These are phyloP conservation scores for Hydriomena furcata DNA, from an alignment of 2,888 invertebrate species.

Conservation along the genomic window DNA sequence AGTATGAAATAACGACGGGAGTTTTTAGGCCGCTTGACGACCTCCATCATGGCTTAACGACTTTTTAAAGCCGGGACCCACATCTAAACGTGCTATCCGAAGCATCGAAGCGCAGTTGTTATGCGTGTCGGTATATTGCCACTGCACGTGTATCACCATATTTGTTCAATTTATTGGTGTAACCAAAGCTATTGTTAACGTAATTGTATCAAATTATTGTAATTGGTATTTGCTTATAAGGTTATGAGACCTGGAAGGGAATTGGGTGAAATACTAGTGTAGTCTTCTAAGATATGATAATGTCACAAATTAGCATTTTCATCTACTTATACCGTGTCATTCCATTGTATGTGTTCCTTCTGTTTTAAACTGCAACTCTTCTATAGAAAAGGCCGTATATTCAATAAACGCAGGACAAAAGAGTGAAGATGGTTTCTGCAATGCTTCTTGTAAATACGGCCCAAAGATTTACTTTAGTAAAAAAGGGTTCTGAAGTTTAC, in stretches of 20 bases:
- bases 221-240: conserved; percentile 6
- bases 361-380: conserved; percentile 6
- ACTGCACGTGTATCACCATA: conserved; percentile 28
- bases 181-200: conserved; percentile 43
- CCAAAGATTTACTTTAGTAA: too few relatives aligned
- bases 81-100: too few relatives aligned
- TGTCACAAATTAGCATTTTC: conserved; percentile 51
- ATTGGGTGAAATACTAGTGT: not conserved
- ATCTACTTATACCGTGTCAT: conserved; percentile 54
- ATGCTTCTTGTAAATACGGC: too few relatives aligned
- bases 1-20: too few relatives aligned
- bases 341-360: conserved; percentile 65
- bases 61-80: too few relatives aligned
- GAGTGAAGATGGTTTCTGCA: too few relatives aligned
- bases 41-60: too few relatives aligned
- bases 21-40: too few relatives aligned
- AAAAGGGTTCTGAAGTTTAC: not conserved
- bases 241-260: not conserved
- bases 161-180: conserved; percentile 44
- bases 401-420: too few relatives aligned
- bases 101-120: too few relatives aligned
- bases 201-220: conserved; percentile 9
- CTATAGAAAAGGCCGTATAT: too few relatives aligned
- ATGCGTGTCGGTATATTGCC: too few relatives aligned
- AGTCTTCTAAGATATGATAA: conserved; percentile 10